These are phyloP conservation scores for Alloplasta piceator DNA, from an alignment of 2,888 invertebrate genomes.

Conservation along the genomic window DNA sequence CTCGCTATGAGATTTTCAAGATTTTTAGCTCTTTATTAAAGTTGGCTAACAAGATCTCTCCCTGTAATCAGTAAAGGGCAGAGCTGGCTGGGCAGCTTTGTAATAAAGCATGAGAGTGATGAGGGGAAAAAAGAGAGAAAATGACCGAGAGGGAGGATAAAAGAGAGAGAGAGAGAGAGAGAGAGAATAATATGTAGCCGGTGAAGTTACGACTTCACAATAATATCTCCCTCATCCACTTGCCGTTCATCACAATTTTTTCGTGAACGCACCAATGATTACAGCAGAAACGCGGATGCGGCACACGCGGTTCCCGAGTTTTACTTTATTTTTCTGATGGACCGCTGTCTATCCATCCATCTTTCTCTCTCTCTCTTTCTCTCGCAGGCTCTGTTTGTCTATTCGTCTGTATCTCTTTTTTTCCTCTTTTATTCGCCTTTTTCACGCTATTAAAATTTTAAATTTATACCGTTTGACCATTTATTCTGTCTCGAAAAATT, in stretches of 20 bases:
- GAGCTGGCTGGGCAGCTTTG: slow-evolving; percentile 34
- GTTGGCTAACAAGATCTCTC: slow-evolving; percentile 39
- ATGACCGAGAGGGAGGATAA: not conserved
- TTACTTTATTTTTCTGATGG: slow-evolving; percentile 29
- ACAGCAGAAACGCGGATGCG: slow-evolving; percentile 37
- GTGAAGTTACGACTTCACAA: slow-evolving; percentile 31
- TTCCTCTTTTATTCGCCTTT: too few relatives aligned
- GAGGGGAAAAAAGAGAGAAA: slow-evolving; percentile 13
- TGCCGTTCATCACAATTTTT: slow-evolving; percentile 28
- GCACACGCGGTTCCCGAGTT: slow-evolving; percentile 36
- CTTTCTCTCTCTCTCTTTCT: slow-evolving; percentile 19
- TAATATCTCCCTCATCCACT: slow-evolving; percentile 18
- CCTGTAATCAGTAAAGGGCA: slow-evolving; percentile 36
- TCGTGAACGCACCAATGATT: slow-evolving; percentile 41
- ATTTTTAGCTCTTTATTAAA: slow-evolving; percentile 38
- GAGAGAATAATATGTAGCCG: slow-evolving; percentile 22
- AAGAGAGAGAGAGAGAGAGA: slow-evolving; percentile 3
- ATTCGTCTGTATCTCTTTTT: too few relatives aligned
- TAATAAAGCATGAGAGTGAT: slow-evolving; percentile 39
- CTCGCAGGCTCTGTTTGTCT: not conserved
- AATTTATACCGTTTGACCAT: too few relatives aligned
- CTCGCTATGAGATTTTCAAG: slow-evolving; percentile 34
- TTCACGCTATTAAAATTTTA: too few relatives aligned
- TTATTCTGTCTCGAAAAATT: too few relatives aligned
- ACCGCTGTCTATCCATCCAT: not conserved